phyloP scores from a whole-genome alignment of 2,113 vertebrate genomes.

The Gadus chalcogrammus region DNA sequence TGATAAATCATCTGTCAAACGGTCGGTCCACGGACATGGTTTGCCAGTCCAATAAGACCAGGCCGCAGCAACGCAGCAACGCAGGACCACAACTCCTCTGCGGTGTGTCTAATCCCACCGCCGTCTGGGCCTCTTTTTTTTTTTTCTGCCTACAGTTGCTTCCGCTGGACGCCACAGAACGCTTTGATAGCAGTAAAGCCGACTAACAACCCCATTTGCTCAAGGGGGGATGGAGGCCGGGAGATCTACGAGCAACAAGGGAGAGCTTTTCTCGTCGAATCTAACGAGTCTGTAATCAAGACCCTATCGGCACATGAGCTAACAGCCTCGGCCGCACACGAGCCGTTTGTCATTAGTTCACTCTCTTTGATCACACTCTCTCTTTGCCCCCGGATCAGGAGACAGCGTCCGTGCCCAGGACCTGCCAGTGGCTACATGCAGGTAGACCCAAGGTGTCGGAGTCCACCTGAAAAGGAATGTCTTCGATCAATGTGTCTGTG shows the following conservation, averaged over 20 bases:
- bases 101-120: too few relatives aligned
- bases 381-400: constrained; percentile 13
- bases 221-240: neutral
- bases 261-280: constrained; percentile 56
- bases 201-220: constrained; percentile 3
- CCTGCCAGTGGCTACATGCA: too few relatives aligned
- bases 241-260: constrained; percentile 39
- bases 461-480: too few relatives aligned
- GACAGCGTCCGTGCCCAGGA: neutral
- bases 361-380: constrained; percentile 33
- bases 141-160: constrained; percentile 6
- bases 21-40: constrained; percentile 48
- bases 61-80: constrained; percentile 31
- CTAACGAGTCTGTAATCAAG: constrained; percentile 57
- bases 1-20: constrained; percentile 61
- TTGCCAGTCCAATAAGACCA: constrained; percentile 44
- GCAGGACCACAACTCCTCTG: constrained; percentile 22
- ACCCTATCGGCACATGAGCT: constrained; percentile 53
- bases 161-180: constrained; percentile 8
- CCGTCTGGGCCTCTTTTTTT: too few relatives aligned
- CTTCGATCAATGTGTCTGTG: too few relatives aligned
- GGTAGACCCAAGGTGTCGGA: too few relatives aligned
- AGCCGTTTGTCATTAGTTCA: too few relatives aligned
- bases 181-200: constrained; percentile 29
- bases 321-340: constrained; percentile 33